Evolutionary conservation across 2,888 invertebrate species (phyloP), one percentile per base, ranked within the genome.

Genomic region (Heliconius charithonia): DNA sequence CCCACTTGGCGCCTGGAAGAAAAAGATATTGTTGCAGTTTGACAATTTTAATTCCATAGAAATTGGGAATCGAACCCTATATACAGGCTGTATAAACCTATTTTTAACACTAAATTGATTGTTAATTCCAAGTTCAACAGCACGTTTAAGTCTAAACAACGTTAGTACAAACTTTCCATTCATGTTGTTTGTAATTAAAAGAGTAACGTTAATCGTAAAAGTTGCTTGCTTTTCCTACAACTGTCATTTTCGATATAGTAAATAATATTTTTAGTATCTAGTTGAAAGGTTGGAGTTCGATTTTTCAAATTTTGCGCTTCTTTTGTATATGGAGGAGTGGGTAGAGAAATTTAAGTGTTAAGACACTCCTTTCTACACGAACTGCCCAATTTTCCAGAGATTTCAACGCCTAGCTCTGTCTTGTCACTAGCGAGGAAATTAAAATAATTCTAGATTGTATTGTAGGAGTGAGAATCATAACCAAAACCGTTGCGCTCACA

Each of bases 91-190:
- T 59, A 10, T 10, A n/a, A n/a, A n/a, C 10, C 22, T n/a, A n/a
- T n/a, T n/a, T 59, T 22, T 22, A 59, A n/a, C n/a, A 59, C n/a
- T 59, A 59, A n/a, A 51, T 22, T 2, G 51, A 59, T 59, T 10
- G 59, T 59, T 59, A n/a, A 9, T 59, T 69, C 25, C 67, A 63
- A 51, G 19, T 22, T 51, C 19, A 13, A 63, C n/a, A 27, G 16
- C 16, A 29, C 16, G 41, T 27, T 69, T n/a, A 25, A 69, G 12
- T 41, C 9, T 69, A 25, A 41, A 41, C 19, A 51, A 19, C 45
- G 45, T 70, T 22, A 27, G 9, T 70, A 45, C 25, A 27, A 51
- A 70, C 70, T 70, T 70, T 70, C 70, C 25, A 70, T 51, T 25
- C 45, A 70, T 27, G 27, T 70, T 51, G 19, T 22, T 70, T 27